Evolutionary conservation across 2,797 vertebrate genomes (phyloP), one percentile per base, ranked within the genome.

Genomic region (Scyliorhinus canicula): DNA sequence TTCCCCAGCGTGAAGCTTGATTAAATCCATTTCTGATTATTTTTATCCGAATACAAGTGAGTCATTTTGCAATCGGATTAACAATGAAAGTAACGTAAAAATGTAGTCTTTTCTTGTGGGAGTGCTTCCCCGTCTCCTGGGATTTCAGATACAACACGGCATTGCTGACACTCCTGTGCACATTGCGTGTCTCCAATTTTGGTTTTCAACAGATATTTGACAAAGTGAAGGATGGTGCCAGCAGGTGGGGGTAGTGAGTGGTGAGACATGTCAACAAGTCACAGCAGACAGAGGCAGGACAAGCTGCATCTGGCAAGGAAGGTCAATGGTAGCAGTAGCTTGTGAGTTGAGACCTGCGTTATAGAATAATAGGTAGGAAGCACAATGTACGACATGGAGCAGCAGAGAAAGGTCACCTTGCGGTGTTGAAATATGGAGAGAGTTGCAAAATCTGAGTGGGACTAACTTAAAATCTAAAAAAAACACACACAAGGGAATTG

Each of bases 351-450:
- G 86, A 8, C 55, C 57, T n/a, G 86, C 57, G 40, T 57, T 90
- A 60, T 35, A 90, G 57, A 63, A 40, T 90, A 90, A 90, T 90
- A 40, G 86, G 86, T 90, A n/a, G 57, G 35, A 90, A 90, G 57
- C 86, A 60, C 35, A 60, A 21, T 35, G 35, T 40, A 60, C 0
- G 57, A 90, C 35, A 40, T 63, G 86, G 55, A 90, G 55, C 55
- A 60, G 86, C 86, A 90, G 57, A 63, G 19, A 63, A 26, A 91
- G 35, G 88, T 91, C 88, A 91, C 57, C 88, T 63, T 91, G 88
- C 11, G 26, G 57, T 91, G 8, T 19, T 63, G 88, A 91, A 63
- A 44, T 63, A 91, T 91, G 88, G 57, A 9, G 19, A 63, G 88
- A 40, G 88, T 24, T 40, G 88, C 19, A 63, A 91, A 19, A 65